phyloP scores from a whole-genome alignment of 2,888 invertebrate genomes.

The Agrotis puta region DNA sequence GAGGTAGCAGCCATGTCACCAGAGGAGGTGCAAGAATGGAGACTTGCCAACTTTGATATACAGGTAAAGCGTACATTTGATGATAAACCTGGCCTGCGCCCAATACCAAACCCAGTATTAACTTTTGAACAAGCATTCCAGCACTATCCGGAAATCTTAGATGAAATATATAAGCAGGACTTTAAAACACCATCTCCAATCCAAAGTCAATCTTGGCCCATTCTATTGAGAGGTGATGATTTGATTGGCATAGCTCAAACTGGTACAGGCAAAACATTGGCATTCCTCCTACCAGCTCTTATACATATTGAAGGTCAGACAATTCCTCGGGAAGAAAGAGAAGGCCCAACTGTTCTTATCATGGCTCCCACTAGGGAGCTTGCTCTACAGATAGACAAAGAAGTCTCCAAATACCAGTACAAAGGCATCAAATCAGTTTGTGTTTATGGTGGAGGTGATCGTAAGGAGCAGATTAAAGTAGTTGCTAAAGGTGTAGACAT shows the following conservation, averaged over 20 bases:
- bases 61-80: conserved; percentile 93
- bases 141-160: conserved; percentile 95
- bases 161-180: conserved; percentile 95
- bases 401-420: conserved; percentile 97
- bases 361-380: conserved; percentile 98
- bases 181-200: conserved; percentile 97
- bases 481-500: conserved; percentile 97
- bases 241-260: conserved; percentile 99
- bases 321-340: conserved; percentile 93
- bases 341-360: conserved; percentile 96
- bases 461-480: conserved; percentile 94
- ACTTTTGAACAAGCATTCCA: conserved; percentile 96
- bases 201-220: conserved; percentile 98
- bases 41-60: conserved; percentile 93
- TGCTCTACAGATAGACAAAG: conserved; percentile 97
- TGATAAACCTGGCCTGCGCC: conserved; percentile 82
- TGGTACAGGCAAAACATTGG: conserved; percentile 98
- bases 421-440: conserved; percentile 97
- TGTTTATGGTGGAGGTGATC: conserved; percentile 97
- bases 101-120: conserved; percentile 94
- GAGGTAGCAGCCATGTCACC: conserved; percentile 92
- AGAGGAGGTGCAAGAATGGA: conserved; percentile 92
- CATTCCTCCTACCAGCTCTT: conserved; percentile 97
- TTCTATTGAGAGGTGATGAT: conserved; percentile 97
- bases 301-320: conserved; percentile 97